Percentiles rank a stretch among this genome's conserved stretches.
These are phyloP conservation scores for Sinocyclocheilus maitianheensis DNA, from an alignment of 2,113 vertebrate species.

Conservation along the genomic window DNA sequence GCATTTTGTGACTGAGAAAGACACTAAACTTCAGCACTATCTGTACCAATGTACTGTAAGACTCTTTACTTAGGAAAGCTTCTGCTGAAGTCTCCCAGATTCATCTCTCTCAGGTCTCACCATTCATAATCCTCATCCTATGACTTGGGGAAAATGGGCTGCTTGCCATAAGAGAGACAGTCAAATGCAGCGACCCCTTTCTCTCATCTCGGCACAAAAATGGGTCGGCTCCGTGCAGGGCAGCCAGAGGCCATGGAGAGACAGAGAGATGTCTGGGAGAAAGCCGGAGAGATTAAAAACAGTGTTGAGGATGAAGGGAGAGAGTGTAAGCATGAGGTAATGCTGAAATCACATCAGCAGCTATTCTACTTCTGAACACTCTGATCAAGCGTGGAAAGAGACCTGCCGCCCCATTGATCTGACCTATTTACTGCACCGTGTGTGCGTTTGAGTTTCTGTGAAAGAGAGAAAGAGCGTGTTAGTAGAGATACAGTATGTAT, in stretches of 20 bases:
- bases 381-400: slow-evolving; percentile 46
- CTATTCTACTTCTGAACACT: slow-evolving; percentile 41
- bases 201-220: slow-evolving; percentile 27
- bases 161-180: neutral
- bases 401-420: slow-evolving; percentile 23
- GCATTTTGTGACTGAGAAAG: neutral
- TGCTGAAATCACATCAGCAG: slow-evolving; percentile 39
- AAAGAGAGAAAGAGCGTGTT: slow-evolving; percentile 2
- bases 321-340: slow-evolving; percentile 36
- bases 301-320: slow-evolving; percentile 31
- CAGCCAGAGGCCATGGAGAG: slow-evolving; percentile 42
- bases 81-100: neutral
- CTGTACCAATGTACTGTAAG: neutral
- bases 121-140: slow-evolving; percentile 33
- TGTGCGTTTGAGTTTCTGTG: neutral
- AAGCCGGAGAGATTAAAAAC: slow-evolving; percentile 38
- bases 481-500: neutral
- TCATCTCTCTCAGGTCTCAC: slow-evolving; percentile 34
- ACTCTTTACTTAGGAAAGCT: neutral
- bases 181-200: slow-evolving; percentile 17
- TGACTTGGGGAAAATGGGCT: slow-evolving; percentile 1
- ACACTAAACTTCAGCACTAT: neutral
- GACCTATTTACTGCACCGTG: slow-evolving; percentile 47
- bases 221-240: slow-evolving; percentile 32
- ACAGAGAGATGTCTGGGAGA: slow-evolving; percentile 18